phyloP scores from a whole-genome alignment of 2,797 vertebrate genomes.

The Crenichthys baileyi region DNA sequence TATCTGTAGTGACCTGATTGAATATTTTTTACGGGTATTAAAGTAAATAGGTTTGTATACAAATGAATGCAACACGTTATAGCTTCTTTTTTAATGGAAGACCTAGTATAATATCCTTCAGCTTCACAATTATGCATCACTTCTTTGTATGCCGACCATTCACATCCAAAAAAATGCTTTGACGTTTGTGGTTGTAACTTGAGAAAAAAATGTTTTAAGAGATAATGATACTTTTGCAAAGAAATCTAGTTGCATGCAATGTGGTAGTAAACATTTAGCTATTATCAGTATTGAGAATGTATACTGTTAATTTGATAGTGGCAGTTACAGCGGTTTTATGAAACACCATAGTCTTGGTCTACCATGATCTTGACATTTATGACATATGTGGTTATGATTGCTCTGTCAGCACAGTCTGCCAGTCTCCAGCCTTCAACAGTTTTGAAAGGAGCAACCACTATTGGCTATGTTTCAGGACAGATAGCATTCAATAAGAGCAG shows the following conservation, averaged over 20 bases:
- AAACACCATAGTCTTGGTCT: conserved; percentile 27
- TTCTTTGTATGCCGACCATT: not conserved
- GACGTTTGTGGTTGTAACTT: not conserved
- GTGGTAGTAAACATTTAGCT: not conserved
- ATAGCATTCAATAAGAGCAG: conserved; percentile 33
- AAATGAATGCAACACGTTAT: too few species aligned
- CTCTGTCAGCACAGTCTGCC: conserved; percentile 28
- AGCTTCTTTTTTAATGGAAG: too few species aligned
- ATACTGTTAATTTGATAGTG: conserved; percentile 15
- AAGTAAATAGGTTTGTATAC: not conserved
- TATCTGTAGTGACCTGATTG: not conserved
- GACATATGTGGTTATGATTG: conserved; percentile 41
- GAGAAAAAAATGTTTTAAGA: not conserved
- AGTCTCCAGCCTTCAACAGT: conserved; percentile 40
- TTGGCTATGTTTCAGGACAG: conserved; percentile 33
- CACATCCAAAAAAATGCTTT: not conserved
- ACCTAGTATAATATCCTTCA: too few species aligned
- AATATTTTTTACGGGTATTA: not conserved
- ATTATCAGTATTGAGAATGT: conserved; percentile 8
- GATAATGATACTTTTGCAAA: not conserved
- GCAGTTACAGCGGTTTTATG: conserved; percentile 25
- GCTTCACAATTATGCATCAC: not conserved
- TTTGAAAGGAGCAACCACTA: conserved; percentile 39
- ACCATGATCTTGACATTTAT: conserved; percentile 29
- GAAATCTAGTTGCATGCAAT: not conserved